Evolutionary conservation across 2,888 invertebrate species (phyloP), one percentile per base, ranked within the genome.

Genomic region (Cephus rjabovi): DNA sequence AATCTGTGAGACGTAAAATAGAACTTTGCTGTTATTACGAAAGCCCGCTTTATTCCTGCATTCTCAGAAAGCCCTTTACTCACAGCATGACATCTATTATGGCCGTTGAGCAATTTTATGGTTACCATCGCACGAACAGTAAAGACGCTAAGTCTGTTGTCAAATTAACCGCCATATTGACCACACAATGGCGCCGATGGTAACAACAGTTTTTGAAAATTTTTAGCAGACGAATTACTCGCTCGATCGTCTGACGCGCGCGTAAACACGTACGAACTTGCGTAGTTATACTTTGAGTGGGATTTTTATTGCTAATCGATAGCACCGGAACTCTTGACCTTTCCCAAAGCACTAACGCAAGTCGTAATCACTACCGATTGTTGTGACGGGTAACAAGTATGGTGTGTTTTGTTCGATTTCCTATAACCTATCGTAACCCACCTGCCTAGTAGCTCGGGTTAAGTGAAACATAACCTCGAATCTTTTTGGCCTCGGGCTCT

Each of bases 71-170:
- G 35, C 77, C 75, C 75, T 75, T 69, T 75, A 68, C 34, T 70
- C 75, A n/a, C 77, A 71, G 77, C 77, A 75, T 75, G 77, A 23
- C 12, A 75, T 75, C 69, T 74, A 33, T 75, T 69, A 34, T 12
- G 75, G 37, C 74, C 75, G 37, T 77, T 77, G 71, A 70, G 77
- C 70, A 75, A 77, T 69, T 75, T 77, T 40, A 75, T 71, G 37
- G 34, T 75, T 34, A 12, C 30, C 69, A 35, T 77, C 69, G 11
- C 33, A 56, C 33, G 37, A 31, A 75, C 77, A 75, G 56, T 74
- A n/a, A n/a, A 74, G n/a, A 15, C 23, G 15, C 56, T 9, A 56
- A 23, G 23, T 23, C 56, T 23, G 56, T 56, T 34, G 30, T 33
- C 71, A 71, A 34, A 71, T 71, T 71, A 34, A 71, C 71, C 30